Evolutionary conservation across 2,797 vertebrate genomes (phyloP), one percentile per base, ranked within the genome.

Genomic region (Mastacembelus armatus): DNA sequence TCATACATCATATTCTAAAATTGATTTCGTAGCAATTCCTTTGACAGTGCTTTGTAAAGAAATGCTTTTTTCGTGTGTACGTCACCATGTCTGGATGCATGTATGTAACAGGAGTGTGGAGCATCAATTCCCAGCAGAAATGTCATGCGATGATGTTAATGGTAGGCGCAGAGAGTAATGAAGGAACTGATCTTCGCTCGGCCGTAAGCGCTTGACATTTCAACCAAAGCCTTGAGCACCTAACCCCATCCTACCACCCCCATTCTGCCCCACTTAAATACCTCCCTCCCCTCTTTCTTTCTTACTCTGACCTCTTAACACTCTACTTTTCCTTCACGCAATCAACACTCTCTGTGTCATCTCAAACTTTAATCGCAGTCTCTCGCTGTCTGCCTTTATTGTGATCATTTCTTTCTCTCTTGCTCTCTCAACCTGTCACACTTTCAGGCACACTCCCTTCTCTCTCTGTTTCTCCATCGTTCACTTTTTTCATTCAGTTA

Each of bases 161-260:
- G 94, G 95, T 92, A 91, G 87, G 91, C 94, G 92, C 73, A 76
- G 92, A 93, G 95, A 94, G 95, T 96, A 96, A 97, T 97, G 96
- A 96, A 96, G 94, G 94, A 93, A 97, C 97, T 97, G 97, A 98
- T 98, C 96, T 95, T 92, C 92, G 94, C 93, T 95, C 93, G 89
- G 91, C 94, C 95, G 94, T 95, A 69, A 85, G 77, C 48, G 49
- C 74, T 79, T 98, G 96, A 98, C 95, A 96, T 97, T 98, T 97
- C 96, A 96, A 96, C 95, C 95, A 96, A 94, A 96, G 94, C 94
- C 95, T 94, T 93, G 92, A 95, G 94, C 95, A 93, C 90, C 92
- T 83, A 54, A 71, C 76, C 80, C 47, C 19, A 55, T 70, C 30
- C 26, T 29, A n/a, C 19, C 22, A 51, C 33, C 16, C 21, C 12